Evolutionary conservation across 2,888 invertebrate genomes (phyloP).

Genomic region (Eristalis tenax): DNA sequence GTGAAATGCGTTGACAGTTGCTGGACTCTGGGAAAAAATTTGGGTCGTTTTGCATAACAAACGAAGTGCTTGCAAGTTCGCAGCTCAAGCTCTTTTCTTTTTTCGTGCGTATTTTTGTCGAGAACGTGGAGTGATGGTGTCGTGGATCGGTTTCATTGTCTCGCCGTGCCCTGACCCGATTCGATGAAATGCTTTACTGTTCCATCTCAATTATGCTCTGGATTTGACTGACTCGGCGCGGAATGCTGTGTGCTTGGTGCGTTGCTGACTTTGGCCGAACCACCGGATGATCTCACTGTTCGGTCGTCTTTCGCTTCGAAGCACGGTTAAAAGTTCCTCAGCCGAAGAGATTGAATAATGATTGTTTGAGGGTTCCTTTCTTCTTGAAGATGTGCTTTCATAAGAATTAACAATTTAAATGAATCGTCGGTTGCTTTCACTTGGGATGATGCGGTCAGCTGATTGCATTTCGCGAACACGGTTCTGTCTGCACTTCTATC

Average conservation of each 20-base stretch:
- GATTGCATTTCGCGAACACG: not conserved
- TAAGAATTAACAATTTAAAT: slow-evolving; percentile 4
- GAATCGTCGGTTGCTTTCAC: not conserved
- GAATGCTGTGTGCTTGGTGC: not conserved
- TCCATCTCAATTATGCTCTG: slow-evolving; percentile 24
- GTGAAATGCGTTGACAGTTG: not conserved
- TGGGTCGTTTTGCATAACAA: slow-evolving; percentile 37
- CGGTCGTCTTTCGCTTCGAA: slow-evolving; percentile 8
- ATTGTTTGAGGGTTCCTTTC: not conserved
- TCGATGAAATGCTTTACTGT: slow-evolving; percentile 3
- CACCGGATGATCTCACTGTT: slow-evolving; percentile 19
- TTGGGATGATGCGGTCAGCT: not conserved
- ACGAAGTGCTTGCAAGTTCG: slow-evolving; percentile 34
- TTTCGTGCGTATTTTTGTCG: not conserved
- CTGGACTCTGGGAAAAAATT: slow-evolving; percentile 24
- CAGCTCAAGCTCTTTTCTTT: slow-evolving; percentile 52
- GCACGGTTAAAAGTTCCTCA: slow-evolving; percentile 15
- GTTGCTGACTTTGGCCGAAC: not conserved
- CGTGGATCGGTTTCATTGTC: slow-evolving; percentile 32
- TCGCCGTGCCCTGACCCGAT: slow-evolving; percentile 12
- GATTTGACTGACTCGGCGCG: not conserved
- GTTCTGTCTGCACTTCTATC: not conserved
- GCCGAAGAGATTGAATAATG: not conserved
- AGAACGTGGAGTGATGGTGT: not conserved
- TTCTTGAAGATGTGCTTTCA: not conserved